Percentiles rank a stretch among this genome's conserved stretches.
Conservation (phyloP, 30 jellyfish, hydroid and myxozoan species). For the Hydractinia echinata region DNA sequence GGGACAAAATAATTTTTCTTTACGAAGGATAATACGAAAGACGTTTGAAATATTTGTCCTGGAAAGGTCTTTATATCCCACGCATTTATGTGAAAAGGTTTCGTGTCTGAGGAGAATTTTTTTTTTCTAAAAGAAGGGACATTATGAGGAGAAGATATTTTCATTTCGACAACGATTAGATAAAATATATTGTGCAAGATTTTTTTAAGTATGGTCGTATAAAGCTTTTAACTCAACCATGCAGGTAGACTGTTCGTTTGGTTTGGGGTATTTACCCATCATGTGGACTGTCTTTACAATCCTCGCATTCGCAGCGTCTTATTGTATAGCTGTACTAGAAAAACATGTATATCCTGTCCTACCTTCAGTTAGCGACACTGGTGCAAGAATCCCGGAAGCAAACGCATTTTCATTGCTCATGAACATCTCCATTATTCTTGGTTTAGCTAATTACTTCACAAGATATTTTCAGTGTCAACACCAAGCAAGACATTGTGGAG, state of each 20-base stretch:
- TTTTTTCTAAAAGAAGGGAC: too few species aligned
- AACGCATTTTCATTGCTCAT: constrained; percentile 52
- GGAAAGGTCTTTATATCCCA: too few species aligned
- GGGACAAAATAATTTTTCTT: too few species aligned
- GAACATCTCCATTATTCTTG: constrained; percentile 59
- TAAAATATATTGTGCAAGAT: too few species aligned
- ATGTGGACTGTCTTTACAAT: constrained; percentile 61
- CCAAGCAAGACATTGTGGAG: constrained; percentile 62
- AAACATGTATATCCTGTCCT: constrained; percentile 70
- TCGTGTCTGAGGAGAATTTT: too few species aligned
- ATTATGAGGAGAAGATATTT: too few species aligned
- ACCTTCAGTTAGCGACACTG: constrained; percentile 84
- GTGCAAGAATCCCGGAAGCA: constrained; percentile 75
- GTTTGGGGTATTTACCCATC: constrained; percentile 75
- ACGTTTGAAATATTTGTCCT: too few species aligned
- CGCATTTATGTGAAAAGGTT: too few species aligned
- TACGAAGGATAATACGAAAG: too few species aligned
- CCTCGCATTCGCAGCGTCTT: constrained; percentile 47
- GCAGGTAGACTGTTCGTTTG: constrained; percentile 43
- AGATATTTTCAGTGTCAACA: constrained; percentile 76
- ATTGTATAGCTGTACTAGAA: constrained; percentile 53
- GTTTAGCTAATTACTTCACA: constrained; percentile 44
- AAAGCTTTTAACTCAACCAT: background rate
- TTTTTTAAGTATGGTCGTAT: too few species aligned
- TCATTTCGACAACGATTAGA: too few species aligned